These are phyloP conservation scores for Cotesia glomerata DNA, from an alignment of 1,140 invertebrate genomes.

Conservation along the genomic window DNA sequence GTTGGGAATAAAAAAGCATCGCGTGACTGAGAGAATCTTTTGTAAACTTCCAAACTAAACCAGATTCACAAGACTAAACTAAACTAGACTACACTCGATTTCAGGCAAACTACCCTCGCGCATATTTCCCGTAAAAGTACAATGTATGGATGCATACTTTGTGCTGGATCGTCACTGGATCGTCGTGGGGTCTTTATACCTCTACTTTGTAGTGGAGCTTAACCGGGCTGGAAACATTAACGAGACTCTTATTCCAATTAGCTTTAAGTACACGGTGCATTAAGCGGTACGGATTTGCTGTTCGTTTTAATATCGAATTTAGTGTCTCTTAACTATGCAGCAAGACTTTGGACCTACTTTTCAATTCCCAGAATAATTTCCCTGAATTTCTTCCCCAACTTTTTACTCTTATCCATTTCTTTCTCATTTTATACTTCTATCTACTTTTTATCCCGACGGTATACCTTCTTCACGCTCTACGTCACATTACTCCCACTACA, in stretches of 20 bases:
- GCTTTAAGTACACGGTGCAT: conserved; percentile 44
- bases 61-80: no score
- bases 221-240: conserved; percentile 42
- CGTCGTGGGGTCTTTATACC: neutral
- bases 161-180: no score
- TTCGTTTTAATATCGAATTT: conserved; percentile 49
- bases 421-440: neutral
- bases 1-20: no score
- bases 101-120: no score
- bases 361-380: conserved; percentile 21
- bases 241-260: conserved; percentile 49
- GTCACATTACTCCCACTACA: neutral
- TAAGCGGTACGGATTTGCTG: conserved; percentile 40
- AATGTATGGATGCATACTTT: no score
- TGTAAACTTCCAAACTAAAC: no score
- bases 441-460: neutral
- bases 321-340: conserved; percentile 31
- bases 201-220: conserved; percentile 23
- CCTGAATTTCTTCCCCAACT: conserved; percentile 13
- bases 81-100: no score
- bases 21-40: no score
- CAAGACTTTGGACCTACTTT: conserved; percentile 1
- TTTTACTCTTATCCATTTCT: conserved; percentile 15
- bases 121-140: no score
- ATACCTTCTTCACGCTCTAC: neutral